These are phyloP conservation scores for Calameuta filiformis DNA, from an alignment of 2,888 invertebrate genomes.

Conservation along the genomic window DNA sequence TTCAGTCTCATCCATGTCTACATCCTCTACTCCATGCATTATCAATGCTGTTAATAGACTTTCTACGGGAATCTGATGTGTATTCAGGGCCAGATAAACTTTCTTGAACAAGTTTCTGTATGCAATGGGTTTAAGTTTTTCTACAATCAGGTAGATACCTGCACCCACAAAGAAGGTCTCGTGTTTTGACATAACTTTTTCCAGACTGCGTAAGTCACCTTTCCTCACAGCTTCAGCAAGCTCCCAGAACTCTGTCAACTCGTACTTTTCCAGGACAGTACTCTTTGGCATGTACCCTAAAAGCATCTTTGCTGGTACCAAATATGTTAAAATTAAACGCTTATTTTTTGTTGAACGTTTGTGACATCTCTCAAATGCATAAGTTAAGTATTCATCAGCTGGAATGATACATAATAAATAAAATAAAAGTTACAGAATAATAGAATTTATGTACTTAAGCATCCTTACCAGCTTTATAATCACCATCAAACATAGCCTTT, in stretches of 20 bases:
- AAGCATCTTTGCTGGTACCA: constrained; percentile 97
- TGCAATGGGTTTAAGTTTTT: constrained; percentile 94
- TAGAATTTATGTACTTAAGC: neutral
- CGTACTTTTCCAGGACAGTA: constrained; percentile 85
- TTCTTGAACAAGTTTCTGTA: constrained; percentile 96
- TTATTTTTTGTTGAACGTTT: constrained; percentile 86
- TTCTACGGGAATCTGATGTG: constrained; percentile 89
- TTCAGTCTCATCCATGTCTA: constrained; percentile 93
- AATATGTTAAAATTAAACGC: constrained; percentile 90
- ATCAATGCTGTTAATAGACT: constrained; percentile 86
- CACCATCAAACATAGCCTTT: constrained; percentile 98
- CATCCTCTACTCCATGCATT: constrained; percentile 84
- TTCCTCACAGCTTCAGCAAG: constrained; percentile 88
- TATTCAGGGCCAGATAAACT: constrained; percentile 81
- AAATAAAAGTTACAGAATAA: neutral
- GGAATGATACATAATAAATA: constrained; percentile 50
- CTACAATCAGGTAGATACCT: constrained; percentile 97
- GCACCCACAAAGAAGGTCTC: constrained; percentile 94
- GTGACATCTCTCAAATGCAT: constrained; percentile 93
- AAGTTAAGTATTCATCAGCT: constrained; percentile 93
- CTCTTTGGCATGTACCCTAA: constrained; percentile 94
- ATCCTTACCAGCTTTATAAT: constrained; percentile 80
- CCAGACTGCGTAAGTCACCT: constrained; percentile 87
- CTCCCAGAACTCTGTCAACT: constrained; percentile 90
- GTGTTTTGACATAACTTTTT: constrained; percentile 84